Evolutionary conservation across 2,113 vertebrate genomes (phyloP), one percentile per base, ranked within the genome.

Genomic region (Glareola pratincola): DNA sequence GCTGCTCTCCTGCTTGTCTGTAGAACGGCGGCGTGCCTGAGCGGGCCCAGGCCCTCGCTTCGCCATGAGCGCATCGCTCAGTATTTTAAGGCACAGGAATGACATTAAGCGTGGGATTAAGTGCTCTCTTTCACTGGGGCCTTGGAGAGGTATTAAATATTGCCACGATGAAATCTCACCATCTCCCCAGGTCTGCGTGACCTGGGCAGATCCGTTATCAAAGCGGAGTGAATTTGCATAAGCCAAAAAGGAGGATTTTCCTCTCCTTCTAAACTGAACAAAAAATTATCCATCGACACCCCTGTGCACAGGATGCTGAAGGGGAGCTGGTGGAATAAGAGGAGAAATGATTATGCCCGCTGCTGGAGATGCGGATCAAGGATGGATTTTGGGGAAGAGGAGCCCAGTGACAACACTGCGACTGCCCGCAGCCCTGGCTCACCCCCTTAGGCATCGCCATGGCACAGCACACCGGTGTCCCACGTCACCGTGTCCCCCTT

Each of bases 391-490:
- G 64, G 51, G 36, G 14, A 41, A 43, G 12, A 15, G 45, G 47
- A 63, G 18, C 30, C 36, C 89, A 39, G 59, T 4, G 10, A 24
- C 19, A 48, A 18, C 56, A 41, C 34, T n/a, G 13, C 14, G 8
- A 14, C 32, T 3, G 4, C 13, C 45, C 50, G 39, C 37, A 59
- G 2, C 23, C 41, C 24, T 17, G 51, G 14, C 14, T 41, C 53
- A 64, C 3, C 39, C 62, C 54, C 22, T 32, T 1, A 8, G 45
- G 21, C 43, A 85, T 17, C 6, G 0, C 39, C 63, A 27, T 1
- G 9, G 26, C 51, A 15, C 0, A 1, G 26, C 45, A 43, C 6
- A 1, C 3, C 0, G 0, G 6, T 1, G 26, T 9, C 60, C 66
- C 37, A 8, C 16, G 1, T 45, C 16, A 24, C 66, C 21, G 2